phyloP scores from a whole-genome alignment of 2,113 vertebrate species.

The Coryphaenoides rupestris region DNA sequence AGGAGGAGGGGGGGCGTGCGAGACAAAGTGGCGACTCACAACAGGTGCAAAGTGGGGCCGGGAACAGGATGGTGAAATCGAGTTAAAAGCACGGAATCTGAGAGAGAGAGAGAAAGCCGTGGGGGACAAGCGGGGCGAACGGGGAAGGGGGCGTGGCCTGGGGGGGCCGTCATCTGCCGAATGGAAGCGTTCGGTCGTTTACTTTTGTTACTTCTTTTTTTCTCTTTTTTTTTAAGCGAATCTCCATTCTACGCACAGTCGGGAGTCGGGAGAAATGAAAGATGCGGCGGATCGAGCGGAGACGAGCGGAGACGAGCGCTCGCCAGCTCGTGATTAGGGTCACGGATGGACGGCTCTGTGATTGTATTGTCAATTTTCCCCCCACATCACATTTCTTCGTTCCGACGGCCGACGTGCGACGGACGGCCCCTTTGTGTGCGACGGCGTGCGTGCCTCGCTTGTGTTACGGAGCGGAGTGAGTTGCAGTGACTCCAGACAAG shows the following conservation, averaged over 20 bases:
- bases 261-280: background rate
- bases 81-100: constrained; percentile 11
- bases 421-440: too few species aligned
- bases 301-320: too few species aligned
- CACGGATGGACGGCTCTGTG: constrained; percentile 13
- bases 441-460: background rate
- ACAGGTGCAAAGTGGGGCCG: too few species aligned
- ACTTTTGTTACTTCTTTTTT: too few species aligned
- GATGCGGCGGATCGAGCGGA: background rate
- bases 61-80: too few species aligned
- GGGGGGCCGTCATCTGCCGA: background rate
- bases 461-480: background rate
- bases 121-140: constrained; percentile 3
- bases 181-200: background rate
- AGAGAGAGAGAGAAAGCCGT: constrained; percentile 12
- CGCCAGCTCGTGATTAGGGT: background rate
- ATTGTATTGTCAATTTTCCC: background rate
- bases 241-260: too few species aligned
- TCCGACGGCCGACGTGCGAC: background rate
- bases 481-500: background rate
- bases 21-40: too few species aligned
- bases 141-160: background rate
- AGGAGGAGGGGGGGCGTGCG: too few species aligned
- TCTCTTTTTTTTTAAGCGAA: too few species aligned
- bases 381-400: constrained; percentile 2